These are phyloP conservation scores for Cydia pomonella DNA, from an alignment of 1,140 invertebrate genomes.

Conservation along the genomic window DNA sequence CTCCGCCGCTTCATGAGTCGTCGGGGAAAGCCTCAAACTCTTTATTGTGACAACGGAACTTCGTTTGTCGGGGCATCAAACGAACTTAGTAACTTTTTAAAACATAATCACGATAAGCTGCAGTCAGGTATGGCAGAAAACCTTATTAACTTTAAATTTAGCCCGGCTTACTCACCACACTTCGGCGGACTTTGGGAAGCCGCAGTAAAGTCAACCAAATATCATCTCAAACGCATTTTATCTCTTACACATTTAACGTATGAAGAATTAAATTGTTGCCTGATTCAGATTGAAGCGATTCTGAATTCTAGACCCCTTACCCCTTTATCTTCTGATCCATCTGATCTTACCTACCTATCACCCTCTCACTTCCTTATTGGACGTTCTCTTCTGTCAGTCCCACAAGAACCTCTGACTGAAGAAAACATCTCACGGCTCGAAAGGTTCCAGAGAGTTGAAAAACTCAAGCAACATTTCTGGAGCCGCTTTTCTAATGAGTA, in stretches of 20 bases:
- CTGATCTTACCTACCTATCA: no score
- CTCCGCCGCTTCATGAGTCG: background rate
- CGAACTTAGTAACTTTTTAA: no score
- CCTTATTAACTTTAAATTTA: conserved; percentile 25
- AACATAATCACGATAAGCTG: no score
- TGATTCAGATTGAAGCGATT: conserved; percentile 29
- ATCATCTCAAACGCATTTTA: conserved; percentile 41
- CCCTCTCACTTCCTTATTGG: no score
- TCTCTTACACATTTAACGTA: conserved; percentile 45
- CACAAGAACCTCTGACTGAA: no score
- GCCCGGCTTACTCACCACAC: conserved; percentile 45
- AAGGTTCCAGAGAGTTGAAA: conserved; percentile 39
- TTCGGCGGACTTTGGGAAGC: conserved; percentile 50
- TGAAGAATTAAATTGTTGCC: conserved; percentile 54
- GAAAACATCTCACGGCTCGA: conserved; percentile 36
- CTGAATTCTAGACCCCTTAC: no score
- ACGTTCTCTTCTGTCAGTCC: no score
- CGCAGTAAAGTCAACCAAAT: conserved; percentile 43
- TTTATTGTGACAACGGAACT: conserved; percentile 33
- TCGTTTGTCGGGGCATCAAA: conserved; percentile 17
- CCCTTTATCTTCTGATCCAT: no score
- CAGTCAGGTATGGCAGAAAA: no score
- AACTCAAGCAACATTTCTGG: conserved; percentile 45
- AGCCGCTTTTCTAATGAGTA: conserved; percentile 39
- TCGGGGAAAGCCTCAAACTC: conserved; percentile 27